Base-by-base conservation (phyloP, 2,797 vertebrate species). In the Phylloscopus collybita region DNA sequence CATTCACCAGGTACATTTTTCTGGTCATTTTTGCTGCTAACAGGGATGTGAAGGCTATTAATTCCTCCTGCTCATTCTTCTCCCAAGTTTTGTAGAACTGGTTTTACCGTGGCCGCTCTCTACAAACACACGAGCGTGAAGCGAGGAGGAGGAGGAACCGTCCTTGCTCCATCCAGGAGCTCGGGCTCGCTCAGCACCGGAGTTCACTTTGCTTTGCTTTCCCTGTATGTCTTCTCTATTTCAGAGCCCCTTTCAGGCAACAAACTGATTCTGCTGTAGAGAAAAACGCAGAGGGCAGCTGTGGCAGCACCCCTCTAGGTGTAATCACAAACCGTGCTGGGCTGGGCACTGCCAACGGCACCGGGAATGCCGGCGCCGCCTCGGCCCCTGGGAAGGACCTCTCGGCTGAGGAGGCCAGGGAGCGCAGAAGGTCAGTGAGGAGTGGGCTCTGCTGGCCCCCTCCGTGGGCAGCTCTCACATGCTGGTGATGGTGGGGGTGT, bases 241-340 rank as follows among this genome's bases (percentile, higher is more conserved):
- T 96, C 97, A 98, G 98, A 97, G 64, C 95, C 86, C 97, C 98
- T 95, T 96, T 97, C 95, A 97, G 93, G 95, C 95, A 97, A 67
- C 98, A 97, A 88, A 93, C 83, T 73, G 98, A 98, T 87, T 93
- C 95, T 44, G 87, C 96, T 76, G 90, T 95, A 91, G 98, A 98
- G 96, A 98, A 94, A 91, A 93, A 60, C 84, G 56, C 96, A 91
- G 97, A 98, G 73, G 80, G 59, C 85, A 80, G 96, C 89, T 96
- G 96, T 75, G 83, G 89, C 85, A 97, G 96, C 95, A 97, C 95
- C 73, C 98, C 98, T 1, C 96, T 98, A 92, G 96, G 98, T 91
- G 98, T 97, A 92, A 97, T 98, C 97, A 98, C 98, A 92, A 98
- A 98, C 69, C 96, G 92, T 26, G 95, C 97, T 74, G 50, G 90